phyloP scores from a whole-genome alignment of 2,113 vertebrate species.

The Fregetta grallaria region DNA sequence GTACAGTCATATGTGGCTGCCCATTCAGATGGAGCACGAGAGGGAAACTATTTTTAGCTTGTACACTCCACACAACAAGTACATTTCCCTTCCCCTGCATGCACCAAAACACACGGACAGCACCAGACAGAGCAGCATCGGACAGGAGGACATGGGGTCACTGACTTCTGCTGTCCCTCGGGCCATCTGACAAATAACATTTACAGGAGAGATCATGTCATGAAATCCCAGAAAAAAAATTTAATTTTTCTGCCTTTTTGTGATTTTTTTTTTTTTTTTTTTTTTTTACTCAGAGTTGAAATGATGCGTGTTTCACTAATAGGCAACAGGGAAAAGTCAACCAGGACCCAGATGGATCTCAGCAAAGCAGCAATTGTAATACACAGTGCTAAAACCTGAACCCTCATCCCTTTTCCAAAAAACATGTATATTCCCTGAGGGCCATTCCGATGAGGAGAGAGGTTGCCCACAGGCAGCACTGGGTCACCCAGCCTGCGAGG shows the following conservation, averaged over 20 bases:
- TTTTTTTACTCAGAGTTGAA: neutral
- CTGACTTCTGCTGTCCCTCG: neutral
- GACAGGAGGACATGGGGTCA: neutral
- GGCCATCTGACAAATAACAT: neutral
- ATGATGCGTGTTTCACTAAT: neutral
- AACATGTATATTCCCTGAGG: accelerated
- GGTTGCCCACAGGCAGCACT: accelerated
- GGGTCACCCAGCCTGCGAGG: neutral
- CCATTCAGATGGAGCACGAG: constrained; percentile 46
- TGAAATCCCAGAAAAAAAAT: neutral
- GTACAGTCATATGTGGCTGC: constrained; percentile 56
- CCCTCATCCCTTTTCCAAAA: neutral
- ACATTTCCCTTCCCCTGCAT: neutral
- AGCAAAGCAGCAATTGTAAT: neutral
- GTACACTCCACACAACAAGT: neutral
- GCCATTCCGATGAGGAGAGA: accelerated
- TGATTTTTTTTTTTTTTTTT: accelerated
- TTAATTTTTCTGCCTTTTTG: neutral
- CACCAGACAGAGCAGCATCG: neutral
- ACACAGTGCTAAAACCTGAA: accelerated
- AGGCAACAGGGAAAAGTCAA: neutral
- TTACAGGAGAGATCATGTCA: neutral
- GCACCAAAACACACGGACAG: neutral
- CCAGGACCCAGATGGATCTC: neutral
- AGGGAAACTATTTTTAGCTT: constrained; percentile 45